Evolutionary conservation across 2,113 vertebrate genomes (phyloP).

Genomic region (Trichomycterus rosablanca): DNA sequence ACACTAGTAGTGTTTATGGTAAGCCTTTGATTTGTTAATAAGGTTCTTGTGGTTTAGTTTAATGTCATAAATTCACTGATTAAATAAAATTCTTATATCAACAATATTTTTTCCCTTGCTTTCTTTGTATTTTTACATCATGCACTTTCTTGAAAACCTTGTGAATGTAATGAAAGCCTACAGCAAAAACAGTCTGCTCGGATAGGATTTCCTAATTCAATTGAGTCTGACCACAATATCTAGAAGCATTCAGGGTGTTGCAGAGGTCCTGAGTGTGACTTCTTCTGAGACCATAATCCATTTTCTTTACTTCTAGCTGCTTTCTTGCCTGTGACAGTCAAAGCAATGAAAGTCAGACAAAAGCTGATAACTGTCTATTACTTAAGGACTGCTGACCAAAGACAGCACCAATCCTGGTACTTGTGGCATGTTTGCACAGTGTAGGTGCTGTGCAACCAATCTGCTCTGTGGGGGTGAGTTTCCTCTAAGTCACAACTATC

Average conservation of each 20-base stretch:
- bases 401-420: constrained; percentile 12
- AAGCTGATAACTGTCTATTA: constrained; percentile 9
- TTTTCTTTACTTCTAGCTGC: background rate
- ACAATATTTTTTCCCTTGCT: background rate
- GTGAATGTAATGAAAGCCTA: background rate
- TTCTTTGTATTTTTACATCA: background rate
- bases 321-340: background rate
- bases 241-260: background rate
- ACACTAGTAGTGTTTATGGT: too few species aligned
- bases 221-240: constrained; percentile 1
- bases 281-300: constrained; percentile 14
- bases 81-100: background rate
- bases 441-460: constrained; percentile 13
- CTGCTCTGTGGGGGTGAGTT: constrained; percentile 16
- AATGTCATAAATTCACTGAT: too few species aligned
- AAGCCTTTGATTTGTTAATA: too few species aligned
- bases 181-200: background rate
- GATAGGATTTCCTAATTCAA: background rate
- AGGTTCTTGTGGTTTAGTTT: too few species aligned
- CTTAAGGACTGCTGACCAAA: constrained; percentile 11
- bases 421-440: constrained; percentile 26
- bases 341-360: constrained; percentile 6
- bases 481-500: constrained; percentile 37
- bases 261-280: constrained; percentile 16
- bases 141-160: background rate